A percentile compares a stretch with the other conserved stretches of the same genome.
These are phyloP conservation scores for Hypolimnas misippus DNA, from an alignment of 2,888 invertebrate species.

Conservation along the genomic window DNA sequence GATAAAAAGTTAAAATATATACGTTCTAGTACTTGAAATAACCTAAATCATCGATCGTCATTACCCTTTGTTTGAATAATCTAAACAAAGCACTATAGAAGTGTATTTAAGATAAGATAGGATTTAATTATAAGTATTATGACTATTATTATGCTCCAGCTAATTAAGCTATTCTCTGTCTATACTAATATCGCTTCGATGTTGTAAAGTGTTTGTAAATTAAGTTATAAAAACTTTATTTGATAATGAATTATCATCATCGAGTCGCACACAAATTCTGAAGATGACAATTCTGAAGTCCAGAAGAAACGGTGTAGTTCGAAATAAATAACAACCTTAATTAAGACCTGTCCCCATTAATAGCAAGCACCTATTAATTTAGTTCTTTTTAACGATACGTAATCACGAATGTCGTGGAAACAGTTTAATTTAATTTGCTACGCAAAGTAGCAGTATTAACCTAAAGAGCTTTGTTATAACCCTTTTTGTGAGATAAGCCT, in stretches of 20 bases:
- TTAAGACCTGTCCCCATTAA: constrained; percentile 26
- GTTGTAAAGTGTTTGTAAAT: background rate
- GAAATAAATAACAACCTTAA: constrained; percentile 13
- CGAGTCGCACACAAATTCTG: too few relatives aligned
- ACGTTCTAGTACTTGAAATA: background rate
- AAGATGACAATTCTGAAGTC: too few relatives aligned
- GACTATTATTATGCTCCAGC: background rate
- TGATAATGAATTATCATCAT: too few relatives aligned
- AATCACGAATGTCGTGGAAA: constrained; percentile 43
- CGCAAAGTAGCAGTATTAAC: constrained; percentile 55
- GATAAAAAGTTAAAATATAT: background rate
- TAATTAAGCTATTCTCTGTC: background rate
- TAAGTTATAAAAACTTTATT: too few relatives aligned
- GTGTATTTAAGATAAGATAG: background rate
- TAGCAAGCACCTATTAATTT: constrained; percentile 22
- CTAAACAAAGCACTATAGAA: background rate
- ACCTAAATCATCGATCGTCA: background rate
- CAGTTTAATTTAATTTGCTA: constrained; percentile 46
- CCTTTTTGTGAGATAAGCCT: constrained; percentile 54
- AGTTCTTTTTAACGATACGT: constrained; percentile 35
- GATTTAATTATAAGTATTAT: background rate
- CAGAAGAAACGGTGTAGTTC: constrained; percentile 9
- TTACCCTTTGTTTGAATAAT: background rate
- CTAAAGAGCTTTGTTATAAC: constrained; percentile 56
- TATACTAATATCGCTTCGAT: background rate